Percentiles rank a stretch among this genome's conserved stretches.
Conservation (phyloP, 2,888 invertebrate species). For the Reticulitermes lucifugus region DNA sequence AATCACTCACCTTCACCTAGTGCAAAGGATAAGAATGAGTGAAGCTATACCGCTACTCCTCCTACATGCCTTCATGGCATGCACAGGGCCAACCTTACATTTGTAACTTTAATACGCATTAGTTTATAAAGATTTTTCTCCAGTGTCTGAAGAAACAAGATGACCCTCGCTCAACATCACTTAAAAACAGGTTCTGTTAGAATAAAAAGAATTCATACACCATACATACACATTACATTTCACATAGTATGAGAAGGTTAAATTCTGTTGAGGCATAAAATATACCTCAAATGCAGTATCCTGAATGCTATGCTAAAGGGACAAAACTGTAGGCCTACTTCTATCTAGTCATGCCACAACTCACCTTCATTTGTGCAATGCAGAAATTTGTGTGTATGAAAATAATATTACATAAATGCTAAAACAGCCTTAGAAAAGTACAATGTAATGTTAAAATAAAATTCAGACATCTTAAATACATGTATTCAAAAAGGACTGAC, state of each 20-base stretch:
- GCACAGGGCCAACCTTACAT: no score
- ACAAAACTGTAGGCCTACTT: conserved; percentile 30
- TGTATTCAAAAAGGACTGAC: conserved; percentile 4
- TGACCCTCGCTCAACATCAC: not conserved
- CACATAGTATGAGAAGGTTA: not conserved
- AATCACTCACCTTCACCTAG: no score
- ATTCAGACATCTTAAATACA: conserved; percentile 8
- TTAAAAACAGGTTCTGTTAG: not conserved
- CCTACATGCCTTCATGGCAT: no score
- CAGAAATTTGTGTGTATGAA: conserved; percentile 19
- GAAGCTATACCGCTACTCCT: no score
- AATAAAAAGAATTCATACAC: not conserved
- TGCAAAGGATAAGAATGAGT: no score
- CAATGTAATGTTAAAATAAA: not conserved
- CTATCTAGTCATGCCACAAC: conserved; percentile 26
- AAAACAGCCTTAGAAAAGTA: conserved; percentile 9
- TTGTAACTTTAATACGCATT: no score
- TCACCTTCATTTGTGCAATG: conserved; percentile 30
- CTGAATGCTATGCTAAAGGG: conserved; percentile 11
- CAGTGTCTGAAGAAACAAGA: conserved; percentile 5
- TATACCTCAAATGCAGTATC: not conserved
- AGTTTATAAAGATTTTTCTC: not conserved
- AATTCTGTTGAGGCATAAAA: conserved; percentile 14
- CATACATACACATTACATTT: not conserved
- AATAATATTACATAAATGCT: not conserved